Base-by-base conservation (phyloP, 2,797 vertebrate genomes). In the Lacerta bilineata region DNA sequence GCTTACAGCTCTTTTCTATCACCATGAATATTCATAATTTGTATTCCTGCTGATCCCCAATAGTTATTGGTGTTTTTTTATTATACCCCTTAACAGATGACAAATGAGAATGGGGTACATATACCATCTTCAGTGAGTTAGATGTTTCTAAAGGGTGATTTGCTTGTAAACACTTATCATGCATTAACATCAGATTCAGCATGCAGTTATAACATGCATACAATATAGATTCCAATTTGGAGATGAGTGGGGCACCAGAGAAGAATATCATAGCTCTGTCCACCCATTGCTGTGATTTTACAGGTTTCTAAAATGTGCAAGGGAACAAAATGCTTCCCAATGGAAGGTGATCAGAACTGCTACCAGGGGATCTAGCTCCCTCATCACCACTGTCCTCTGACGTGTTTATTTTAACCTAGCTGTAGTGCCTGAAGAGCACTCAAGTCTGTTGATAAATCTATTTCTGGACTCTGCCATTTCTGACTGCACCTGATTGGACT, bases 81-180 rank as follows among this genome's bases (percentile, higher is more conserved):
- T 88, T 83, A 71, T 77, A 69, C 27, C 61, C 41, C 77, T 25
- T 76, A 77, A 68, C n/a, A 88, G 46, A 5, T 78, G 64, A 77
- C 27, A 78, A 36, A 59, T 78, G 3, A 78, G 68, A 88, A 83
- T 39, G 17, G 80, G 55, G 10, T 68, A 69, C 43, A 78, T 69
- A 77, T 68, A 77, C 72, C 69, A n/a, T 69, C 64, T 80, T 68
- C 15, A 39, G 27, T 5, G 78, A 55, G 27, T 75, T 83, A 6
- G 33, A 68, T 55, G 50, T 55, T 55, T 55, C 50, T 55, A 55
- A 55, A 55, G 50, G 50, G 13, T 55, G 50, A 64, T 78, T 20
- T 68, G 9, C 18, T 78, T 84, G 4, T 84, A 69, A 84, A 84
- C 23, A 39, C 20, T 69, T 86, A 36, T 80, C 85, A 41, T 18